phyloP scores from a whole-genome alignment of 2,797 vertebrate species.

The Pipistrellus pipistrellus region DNA sequence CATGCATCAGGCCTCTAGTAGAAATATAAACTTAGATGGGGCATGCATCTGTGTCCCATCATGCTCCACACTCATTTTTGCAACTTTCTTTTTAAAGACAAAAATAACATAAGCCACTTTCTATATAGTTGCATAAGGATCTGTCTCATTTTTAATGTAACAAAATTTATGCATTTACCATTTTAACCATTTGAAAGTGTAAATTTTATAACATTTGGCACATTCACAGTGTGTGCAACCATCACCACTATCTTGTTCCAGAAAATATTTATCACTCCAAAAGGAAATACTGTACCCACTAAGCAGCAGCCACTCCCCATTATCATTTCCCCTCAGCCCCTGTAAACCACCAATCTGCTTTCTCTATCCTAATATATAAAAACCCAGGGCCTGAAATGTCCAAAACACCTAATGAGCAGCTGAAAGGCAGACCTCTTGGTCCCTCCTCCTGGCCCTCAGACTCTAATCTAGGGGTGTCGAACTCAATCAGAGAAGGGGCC shows the following conservation, averaged over 20 bases:
- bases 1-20: no score
- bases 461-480: no score
- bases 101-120: not conserved
- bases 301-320: not conserved
- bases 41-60: not conserved
- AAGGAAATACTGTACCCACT: not conserved
- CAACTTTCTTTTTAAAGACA: constrained; percentile 19
- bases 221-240: not conserved
- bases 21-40: not conserved
- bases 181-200: constrained; percentile 40
- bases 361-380: not conserved
- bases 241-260: not conserved
- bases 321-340: not conserved
- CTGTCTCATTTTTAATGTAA: not conserved
- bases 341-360: not conserved
- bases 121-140: not conserved
- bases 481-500: no score
- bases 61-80: not conserved
- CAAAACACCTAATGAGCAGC: no score
- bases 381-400: no score
- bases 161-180: constrained; percentile 19
- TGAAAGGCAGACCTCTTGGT: no score
- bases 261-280: constrained; percentile 1
- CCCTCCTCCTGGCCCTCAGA: no score
- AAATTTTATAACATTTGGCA: not conserved